These are phyloP conservation scores for Meloidogyne floridensis DNA, from an alignment of 1,140 invertebrate species.

Conservation along the genomic window DNA sequence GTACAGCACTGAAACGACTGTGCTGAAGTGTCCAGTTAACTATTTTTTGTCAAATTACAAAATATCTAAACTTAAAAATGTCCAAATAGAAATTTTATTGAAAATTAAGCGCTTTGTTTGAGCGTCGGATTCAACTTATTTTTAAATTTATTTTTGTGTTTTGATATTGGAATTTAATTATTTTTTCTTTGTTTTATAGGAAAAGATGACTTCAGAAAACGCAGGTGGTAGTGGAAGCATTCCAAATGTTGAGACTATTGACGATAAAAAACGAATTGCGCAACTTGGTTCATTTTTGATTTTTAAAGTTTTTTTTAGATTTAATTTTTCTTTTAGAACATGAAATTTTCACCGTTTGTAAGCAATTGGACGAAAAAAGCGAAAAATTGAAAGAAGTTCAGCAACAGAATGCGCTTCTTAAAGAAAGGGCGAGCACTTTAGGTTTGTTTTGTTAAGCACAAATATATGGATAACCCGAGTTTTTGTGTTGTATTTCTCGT, in stretches of 20 bases:
- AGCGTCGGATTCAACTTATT: too few relatives aligned
- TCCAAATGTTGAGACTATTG: constrained; percentile 20
- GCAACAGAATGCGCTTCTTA: constrained; percentile 28
- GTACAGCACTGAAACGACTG: too few relatives aligned
- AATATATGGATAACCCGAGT: too few relatives aligned
- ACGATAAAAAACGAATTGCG: constrained; percentile 27
- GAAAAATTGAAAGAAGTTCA: constrained; percentile 14
- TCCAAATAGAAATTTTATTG: too few relatives aligned
- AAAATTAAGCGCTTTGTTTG: too few relatives aligned
- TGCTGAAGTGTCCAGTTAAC: too few relatives aligned
- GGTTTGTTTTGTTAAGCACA: neutral
- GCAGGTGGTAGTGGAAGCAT: neutral
- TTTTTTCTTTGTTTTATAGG: too few relatives aligned
- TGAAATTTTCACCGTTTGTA: constrained; percentile 26
- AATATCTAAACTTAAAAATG: too few relatives aligned
- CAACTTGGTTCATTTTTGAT: constrained; percentile 17
- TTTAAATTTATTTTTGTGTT: too few relatives aligned
- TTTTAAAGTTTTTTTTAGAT: neutral
- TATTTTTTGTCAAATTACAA: too few relatives aligned
- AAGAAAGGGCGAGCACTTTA: constrained; percentile 25
- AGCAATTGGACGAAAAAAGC: constrained; percentile 31
- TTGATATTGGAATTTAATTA: too few relatives aligned
- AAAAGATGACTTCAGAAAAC: neutral
- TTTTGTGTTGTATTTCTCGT: too few relatives aligned
- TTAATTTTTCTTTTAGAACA: constrained; percentile 25